Evolutionary conservation across 2,113 vertebrate species (phyloP), one percentile per base, ranked within the genome.

Genomic region (Empidonax alnorum): DNA sequence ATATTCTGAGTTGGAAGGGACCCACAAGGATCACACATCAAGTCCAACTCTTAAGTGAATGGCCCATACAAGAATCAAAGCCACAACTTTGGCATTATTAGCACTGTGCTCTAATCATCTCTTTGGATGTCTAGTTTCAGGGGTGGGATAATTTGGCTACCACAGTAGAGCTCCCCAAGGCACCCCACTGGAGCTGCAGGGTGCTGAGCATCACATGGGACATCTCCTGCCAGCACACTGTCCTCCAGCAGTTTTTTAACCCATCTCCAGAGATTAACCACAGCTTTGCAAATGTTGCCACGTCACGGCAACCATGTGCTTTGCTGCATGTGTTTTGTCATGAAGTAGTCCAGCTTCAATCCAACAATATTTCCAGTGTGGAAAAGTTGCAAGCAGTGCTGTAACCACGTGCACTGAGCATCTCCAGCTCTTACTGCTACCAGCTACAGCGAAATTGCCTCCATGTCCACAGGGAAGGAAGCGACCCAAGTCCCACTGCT

Each of bases 261-360:
- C 20, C 35, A 42, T 30, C 61, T 39, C 23, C 28, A 50, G 17
- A 42, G 33, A 74, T 62, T 59, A 84, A 56, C 41, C 15, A 21
- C 12, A 33, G 53, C 21, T 75, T 37, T 55, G 42, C 82, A 71
- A 91, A 75, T 0, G 3, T 52, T 59, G 31, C 46, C 85, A 65
- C 3, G 0, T 37, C 79, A 59, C 0, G 1, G 72, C 62, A 37
- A 20, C 53, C 37, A 13, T 0, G 0, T 33, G 41, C 59, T 74
- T 62, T 53, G 44, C 68, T 63, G 76, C 44, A 28, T 63, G 17
- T 44, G 17, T 77, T 80, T 41, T 52, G 28, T 66, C 81, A 53
- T 5, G n/a, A 83, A 74, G 50, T 7, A 78, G n/a, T 55, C 22
- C 39, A 81, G 37, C 31, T 74, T 71, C 23, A 69, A 77, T 41